Evolutionary conservation across 2,113 vertebrate genomes (phyloP).

Genomic region (Todiramphus chloris): DNA sequence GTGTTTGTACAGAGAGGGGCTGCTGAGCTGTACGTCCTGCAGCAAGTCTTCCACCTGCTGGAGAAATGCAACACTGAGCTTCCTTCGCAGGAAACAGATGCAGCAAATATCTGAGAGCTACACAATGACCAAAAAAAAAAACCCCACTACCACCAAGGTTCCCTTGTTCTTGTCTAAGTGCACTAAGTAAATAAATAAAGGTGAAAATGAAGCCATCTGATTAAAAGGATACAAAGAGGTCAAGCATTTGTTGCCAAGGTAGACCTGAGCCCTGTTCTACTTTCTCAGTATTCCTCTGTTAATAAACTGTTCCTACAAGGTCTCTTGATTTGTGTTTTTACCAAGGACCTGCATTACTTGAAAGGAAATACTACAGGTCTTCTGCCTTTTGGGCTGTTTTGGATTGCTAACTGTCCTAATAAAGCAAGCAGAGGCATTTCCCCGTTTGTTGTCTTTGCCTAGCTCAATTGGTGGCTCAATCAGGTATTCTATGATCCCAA

Average conservation of each 20-base stretch:
- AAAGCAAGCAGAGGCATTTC: background rate
- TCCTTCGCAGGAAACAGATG: constrained; percentile 67
- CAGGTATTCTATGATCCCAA: fast-evolving
- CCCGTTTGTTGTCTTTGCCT: background rate
- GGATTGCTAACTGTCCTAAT: background rate
- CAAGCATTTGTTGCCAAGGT: background rate
- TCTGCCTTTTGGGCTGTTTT: background rate
- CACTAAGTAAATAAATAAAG: constrained; percentile 27
- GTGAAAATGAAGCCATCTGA: constrained; percentile 11
- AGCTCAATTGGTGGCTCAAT: background rate
- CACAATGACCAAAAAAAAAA: background rate
- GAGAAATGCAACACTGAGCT: constrained; percentile 36
- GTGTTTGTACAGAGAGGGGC: background rate
- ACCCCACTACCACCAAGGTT: background rate
- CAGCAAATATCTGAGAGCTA: background rate
- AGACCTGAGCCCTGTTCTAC: background rate
- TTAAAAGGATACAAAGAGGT: constrained; percentile 2
- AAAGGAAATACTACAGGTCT: background rate
- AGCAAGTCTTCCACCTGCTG: constrained; percentile 71
- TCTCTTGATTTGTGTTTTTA: background rate
- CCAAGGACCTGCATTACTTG: background rate
- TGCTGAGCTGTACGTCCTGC: background rate
- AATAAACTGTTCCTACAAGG: background rate
- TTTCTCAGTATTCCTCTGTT: background rate
- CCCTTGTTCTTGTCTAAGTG: background rate